Evolutionary conservation across 2,888 invertebrate genomes (phyloP).

Genomic region (Athetis lepigone): DNA sequence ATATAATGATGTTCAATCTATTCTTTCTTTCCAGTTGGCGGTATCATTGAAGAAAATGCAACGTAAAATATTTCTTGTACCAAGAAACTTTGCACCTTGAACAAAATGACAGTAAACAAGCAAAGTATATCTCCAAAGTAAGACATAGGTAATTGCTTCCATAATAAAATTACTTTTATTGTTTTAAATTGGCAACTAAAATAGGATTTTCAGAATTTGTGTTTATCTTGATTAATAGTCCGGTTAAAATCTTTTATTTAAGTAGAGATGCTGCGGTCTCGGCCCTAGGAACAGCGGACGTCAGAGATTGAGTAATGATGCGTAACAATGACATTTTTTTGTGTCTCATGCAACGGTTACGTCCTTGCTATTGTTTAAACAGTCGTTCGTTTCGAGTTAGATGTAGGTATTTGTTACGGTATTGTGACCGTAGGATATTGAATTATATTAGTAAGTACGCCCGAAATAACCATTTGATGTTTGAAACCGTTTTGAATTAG

Average conservation of each 20-base stretch:
- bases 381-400: constrained; percentile 66
- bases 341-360: constrained; percentile 60
- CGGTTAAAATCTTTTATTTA: constrained; percentile 64
- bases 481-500: constrained; percentile 11
- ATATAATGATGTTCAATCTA: constrained; percentile 25
- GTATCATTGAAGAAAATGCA: constrained; percentile 21
- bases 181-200: constrained; percentile 60
- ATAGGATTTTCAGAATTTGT: constrained; percentile 50
- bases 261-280: constrained; percentile 60
- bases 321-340: constrained; percentile 79
- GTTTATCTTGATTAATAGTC: constrained; percentile 63
- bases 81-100: constrained; percentile 10
- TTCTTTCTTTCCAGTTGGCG: constrained; percentile 6
- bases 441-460: constrained; percentile 31
- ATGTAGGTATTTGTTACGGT: constrained; percentile 58
- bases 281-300: constrained; percentile 67
- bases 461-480: constrained; percentile 32
- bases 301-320: constrained; percentile 77
- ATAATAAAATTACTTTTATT: constrained; percentile 65
- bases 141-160: constrained; percentile 44
- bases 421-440: constrained; percentile 45
- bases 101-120: constrained; percentile 19
- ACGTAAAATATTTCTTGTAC: not conserved
- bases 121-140: constrained; percentile 38
- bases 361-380: constrained; percentile 73